Conservation (phyloP, 2,113 vertebrate species). For the Pygoscelis adeliae region DNA sequence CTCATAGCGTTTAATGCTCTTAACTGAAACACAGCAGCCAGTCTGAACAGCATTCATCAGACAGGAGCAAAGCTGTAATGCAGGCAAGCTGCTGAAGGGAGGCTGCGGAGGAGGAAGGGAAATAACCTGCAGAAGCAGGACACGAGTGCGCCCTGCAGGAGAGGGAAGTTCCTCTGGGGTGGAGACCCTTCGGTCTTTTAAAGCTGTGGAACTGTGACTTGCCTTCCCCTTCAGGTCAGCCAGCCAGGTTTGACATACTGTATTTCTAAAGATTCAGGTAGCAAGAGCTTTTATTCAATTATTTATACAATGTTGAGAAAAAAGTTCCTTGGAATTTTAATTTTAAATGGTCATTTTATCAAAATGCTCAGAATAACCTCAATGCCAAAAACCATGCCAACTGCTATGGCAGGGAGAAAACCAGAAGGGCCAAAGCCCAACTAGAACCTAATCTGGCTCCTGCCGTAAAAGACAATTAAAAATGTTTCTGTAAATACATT, state of each 20-base stretch:
- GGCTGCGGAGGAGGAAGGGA: neutral
- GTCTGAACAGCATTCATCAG: neutral
- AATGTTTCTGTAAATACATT: too few relatives aligned
- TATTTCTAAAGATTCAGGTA: neutral
- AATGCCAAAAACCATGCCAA: neutral
- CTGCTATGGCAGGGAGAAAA: neutral
- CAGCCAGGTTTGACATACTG: neutral
- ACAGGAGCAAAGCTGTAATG: neutral
- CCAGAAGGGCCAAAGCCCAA: too few relatives aligned
- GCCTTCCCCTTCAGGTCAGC: neutral
- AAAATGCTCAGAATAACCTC: neutral
- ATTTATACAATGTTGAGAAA: neutral
- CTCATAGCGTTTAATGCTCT: neutral
- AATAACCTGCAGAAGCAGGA: neutral
- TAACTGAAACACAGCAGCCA: neutral
- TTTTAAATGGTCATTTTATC: neutral
- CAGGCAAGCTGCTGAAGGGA: neutral
- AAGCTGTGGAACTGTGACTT: neutral
- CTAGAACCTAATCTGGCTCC: too few relatives aligned
- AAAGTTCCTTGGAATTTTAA: neutral
- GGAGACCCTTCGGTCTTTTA: neutral
- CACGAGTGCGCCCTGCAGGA: neutral
- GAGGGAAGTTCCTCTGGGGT: neutral
- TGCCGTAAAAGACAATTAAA: too few relatives aligned
- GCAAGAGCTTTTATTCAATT: neutral